Base-by-base conservation (phyloP, 2,113 vertebrate species). In the Ameiurus melas region DNA sequence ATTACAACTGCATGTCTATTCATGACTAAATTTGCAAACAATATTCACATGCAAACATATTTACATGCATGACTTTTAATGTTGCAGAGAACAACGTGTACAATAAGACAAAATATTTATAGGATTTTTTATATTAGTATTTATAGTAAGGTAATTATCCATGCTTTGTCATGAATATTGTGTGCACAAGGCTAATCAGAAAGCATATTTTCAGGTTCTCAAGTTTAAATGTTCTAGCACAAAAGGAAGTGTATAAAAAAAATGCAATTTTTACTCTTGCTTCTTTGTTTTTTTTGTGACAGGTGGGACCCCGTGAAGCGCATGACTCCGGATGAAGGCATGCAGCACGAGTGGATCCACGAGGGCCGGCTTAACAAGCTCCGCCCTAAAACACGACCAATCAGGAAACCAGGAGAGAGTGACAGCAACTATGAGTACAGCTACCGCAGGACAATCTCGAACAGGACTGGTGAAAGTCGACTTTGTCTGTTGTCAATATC, bases 281-380 rank as follows among this genome's bases (percentile, higher is more conserved):
- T 30, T 55, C 75, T 88, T 51, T 17, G 0, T 7, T 62, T 82
- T 60, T 13, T 62, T 8, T 62, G 57, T 62, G 36, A 77, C 91
- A 99, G 97, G 86, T 99, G 98, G 97, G 96, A 99, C 89, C 97
- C 97, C n/a, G 93, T 94, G 27, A 96, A 96, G 86, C 97, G 97
- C 14, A 96, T 99, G 97, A 98, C 96, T 86, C 98, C 97, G 0
- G 97, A 97, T 70, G 97, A 99, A 92, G 98, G 96, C 0, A 92
- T 98, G 90, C 96, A 95, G 91, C 97, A 99, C 1, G 90, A 94
- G 0, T 99, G 98, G 98, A 97, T 99, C 92, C 95, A 96, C 83
- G 96, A 98, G 58, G 92, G 96, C 36, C 94, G 95, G 82, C 93
- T 93, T 55, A 93, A 96, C 91, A 96, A 93, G 92, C 82, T 92